These are phyloP conservation scores for Polyergus mexicanus DNA, from an alignment of 1,140 invertebrate species.

Conservation along the genomic window DNA sequence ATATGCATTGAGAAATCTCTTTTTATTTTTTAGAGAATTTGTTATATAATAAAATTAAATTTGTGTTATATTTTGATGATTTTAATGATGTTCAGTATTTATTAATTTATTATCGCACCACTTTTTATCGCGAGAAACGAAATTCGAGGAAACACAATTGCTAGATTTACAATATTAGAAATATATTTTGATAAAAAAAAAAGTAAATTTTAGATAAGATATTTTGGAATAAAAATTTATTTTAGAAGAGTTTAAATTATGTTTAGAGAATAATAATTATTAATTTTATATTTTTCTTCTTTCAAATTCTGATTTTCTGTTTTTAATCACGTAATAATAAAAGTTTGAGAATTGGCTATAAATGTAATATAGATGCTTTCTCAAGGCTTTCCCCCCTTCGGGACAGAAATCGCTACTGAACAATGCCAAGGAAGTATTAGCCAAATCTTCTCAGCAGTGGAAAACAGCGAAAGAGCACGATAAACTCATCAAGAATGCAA, in stretches of 20 bases:
- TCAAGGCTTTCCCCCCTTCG: conserved; percentile 78
- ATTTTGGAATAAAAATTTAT: too few relatives aligned
- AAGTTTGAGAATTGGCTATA: conserved; percentile 8
- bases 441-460: conserved; percentile 83
- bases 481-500: conserved; percentile 72
- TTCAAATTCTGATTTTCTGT: background rate
- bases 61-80: too few relatives aligned
- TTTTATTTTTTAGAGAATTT: background rate
- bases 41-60: too few relatives aligned
- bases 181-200: too few relatives aligned
- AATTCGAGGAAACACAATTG: too few relatives aligned
- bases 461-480: conserved; percentile 83
- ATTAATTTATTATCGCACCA: too few relatives aligned
- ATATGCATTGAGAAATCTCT: background rate
- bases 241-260: background rate
- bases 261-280: background rate
- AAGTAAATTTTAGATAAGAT: too few relatives aligned
- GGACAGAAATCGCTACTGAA: conserved; percentile 82
- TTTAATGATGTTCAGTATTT: too few relatives aligned
- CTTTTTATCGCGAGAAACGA: too few relatives aligned
- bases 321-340: background rate
- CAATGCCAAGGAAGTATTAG: conserved; percentile 84
- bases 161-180: too few relatives aligned
- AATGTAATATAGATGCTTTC: conserved; percentile 40
- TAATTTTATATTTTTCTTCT: background rate